A percentile compares a stretch with the other conserved stretches of the same genome.
Conservation (phyloP, 1,140 invertebrate species). For the Metaphire vulgaris region DNA sequence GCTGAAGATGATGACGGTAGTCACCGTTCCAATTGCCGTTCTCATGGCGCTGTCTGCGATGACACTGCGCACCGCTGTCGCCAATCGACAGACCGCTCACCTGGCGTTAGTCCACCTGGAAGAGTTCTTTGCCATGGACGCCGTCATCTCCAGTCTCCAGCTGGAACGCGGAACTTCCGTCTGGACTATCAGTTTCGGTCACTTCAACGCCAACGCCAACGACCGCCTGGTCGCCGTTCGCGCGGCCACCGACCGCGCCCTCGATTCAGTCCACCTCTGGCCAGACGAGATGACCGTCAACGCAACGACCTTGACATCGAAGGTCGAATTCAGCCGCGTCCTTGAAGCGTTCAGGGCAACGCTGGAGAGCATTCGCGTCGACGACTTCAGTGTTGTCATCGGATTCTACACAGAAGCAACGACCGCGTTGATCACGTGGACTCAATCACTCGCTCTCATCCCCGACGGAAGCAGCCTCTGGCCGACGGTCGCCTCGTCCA, state of each 20-base stretch:
- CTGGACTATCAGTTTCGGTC: background rate
- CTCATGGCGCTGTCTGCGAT: background rate
- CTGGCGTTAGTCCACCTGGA: background rate
- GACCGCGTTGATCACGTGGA: background rate
- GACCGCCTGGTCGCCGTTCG: background rate
- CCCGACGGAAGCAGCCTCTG: background rate
- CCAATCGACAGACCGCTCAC: background rate
- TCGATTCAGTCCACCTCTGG: background rate
- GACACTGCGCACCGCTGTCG: background rate
- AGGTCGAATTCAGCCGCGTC: background rate
- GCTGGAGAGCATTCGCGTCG: background rate
- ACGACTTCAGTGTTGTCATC: background rate
- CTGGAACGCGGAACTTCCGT: background rate
- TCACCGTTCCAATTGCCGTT: background rate
- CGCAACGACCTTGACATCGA: background rate
- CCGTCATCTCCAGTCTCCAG: background rate
- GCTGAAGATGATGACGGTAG: background rate
- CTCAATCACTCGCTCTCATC: background rate
- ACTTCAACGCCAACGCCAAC: background rate
- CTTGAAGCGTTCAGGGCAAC: background rate
- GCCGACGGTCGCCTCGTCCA: background rate
- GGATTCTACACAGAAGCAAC: background rate
- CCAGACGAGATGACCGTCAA: background rate
- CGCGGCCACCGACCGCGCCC: background rate
- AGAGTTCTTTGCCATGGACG: background rate